These are phyloP conservation scores for Metopolophium dirhodum DNA, from an alignment of 1,140 invertebrate species.

Conservation along the genomic window DNA sequence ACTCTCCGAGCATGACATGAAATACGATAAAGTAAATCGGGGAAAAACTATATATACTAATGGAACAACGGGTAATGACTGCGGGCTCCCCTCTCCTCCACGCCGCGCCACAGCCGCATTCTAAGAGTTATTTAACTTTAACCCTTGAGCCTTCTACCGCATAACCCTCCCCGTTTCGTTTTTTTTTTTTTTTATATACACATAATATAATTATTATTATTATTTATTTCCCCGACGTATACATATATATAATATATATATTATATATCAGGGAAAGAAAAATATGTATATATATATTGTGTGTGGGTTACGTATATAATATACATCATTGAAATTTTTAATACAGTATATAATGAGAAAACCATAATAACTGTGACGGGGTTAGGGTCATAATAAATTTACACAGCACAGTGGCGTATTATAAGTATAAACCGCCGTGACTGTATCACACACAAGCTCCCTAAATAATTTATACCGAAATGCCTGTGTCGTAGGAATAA, in stretches of 20 bases:
- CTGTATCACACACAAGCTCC: neutral
- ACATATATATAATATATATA: neutral
- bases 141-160: neutral
- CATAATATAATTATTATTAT: neutral
- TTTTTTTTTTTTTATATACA: neutral
- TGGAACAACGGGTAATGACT: constrained; percentile 47
- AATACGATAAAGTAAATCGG: constrained; percentile 42
- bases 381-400: neutral
- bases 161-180: neutral
- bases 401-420: neutral
- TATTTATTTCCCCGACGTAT: neutral
- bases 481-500: neutral
- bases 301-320: neutral
- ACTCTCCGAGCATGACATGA: constrained; percentile 48
- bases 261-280: too few relatives aligned
- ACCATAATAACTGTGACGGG: neutral
- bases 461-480: neutral
- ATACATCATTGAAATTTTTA: neutral
- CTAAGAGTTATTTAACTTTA: constrained; percentile 54
- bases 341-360: constrained; percentile 1
- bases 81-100: neutral
- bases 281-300: neutral
- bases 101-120: neutral
- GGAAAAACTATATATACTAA: constrained; percentile 52
- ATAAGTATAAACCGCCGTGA: neutral